Evolutionary conservation across 1,140 invertebrate genomes (phyloP).

Genomic region (Leptinotarsa texana): DNA sequence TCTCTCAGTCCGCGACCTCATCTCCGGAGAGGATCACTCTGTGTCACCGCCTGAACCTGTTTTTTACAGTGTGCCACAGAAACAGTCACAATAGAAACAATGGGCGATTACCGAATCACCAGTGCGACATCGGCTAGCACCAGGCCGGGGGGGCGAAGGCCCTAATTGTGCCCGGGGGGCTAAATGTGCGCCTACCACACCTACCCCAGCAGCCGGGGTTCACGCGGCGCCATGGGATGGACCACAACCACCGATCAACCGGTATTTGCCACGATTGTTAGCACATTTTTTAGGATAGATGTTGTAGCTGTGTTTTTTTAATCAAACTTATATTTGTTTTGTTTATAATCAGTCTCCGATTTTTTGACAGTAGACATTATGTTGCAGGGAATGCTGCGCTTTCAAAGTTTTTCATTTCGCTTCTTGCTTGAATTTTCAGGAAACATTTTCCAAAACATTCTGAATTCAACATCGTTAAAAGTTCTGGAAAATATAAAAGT

Average conservation of each 20-base stretch:
- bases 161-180: constrained; percentile 31
- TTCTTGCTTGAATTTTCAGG: too few relatives aligned
- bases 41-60: background rate
- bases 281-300: constrained; percentile 2
- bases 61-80: background rate
- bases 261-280: constrained; percentile 50
- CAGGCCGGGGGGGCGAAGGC: constrained; percentile 26
- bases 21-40: constrained; percentile 27
- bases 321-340: too few relatives aligned
- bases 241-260: constrained; percentile 40
- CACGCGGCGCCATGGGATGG: constrained; percentile 49
- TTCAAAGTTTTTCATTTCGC: too few relatives aligned
- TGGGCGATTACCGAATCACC: background rate
- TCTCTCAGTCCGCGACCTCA: constrained; percentile 38
- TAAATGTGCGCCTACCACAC: constrained; percentile 55
- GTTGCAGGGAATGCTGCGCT: too few relatives aligned
- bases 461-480: too few relatives aligned
- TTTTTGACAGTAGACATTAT: too few relatives aligned
- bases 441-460: too few relatives aligned
- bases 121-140: constrained; percentile 10
- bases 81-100: background rate
- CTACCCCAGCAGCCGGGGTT: constrained; percentile 51
- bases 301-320: background rate
- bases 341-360: too few relatives aligned
- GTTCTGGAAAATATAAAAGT: too few relatives aligned